Evolutionary conservation across 2,797 vertebrate genomes (phyloP).

Genomic region (Sebastes steindachneri): DNA sequence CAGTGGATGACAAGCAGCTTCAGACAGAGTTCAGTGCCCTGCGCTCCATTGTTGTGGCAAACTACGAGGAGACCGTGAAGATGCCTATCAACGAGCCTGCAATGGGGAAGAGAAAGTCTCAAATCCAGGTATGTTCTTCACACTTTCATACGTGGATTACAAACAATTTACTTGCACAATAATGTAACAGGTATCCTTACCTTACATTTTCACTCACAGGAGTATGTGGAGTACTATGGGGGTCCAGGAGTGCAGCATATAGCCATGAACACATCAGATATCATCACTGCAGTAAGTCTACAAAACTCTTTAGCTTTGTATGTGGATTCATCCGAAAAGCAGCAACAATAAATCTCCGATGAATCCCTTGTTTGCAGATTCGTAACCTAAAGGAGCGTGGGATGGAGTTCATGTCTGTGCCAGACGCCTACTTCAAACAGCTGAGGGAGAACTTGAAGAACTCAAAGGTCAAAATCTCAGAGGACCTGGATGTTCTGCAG

Average conservation of each 20-base stretch:
- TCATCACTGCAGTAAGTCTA: constrained; percentile 88
- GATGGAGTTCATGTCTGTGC: constrained; percentile 92
- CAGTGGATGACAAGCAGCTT: constrained; percentile 96
- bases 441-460: constrained; percentile 89
- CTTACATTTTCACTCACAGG: constrained; percentile 75
- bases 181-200: neutral
- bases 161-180: neutral
- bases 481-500: constrained; percentile 88
- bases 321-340: neutral
- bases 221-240: constrained; percentile 95
- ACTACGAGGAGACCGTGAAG: constrained; percentile 96
- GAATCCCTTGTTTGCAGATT: constrained; percentile 80
- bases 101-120: constrained; percentile 91
- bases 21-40: constrained; percentile 95
- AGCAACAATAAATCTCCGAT: neutral
- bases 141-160: neutral
- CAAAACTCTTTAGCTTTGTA: neutral
- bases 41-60: constrained; percentile 95
- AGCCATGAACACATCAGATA: constrained; percentile 93
- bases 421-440: constrained; percentile 89
- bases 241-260: constrained; percentile 96
- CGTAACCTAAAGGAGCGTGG: constrained; percentile 91
- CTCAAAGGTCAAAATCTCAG: constrained; percentile 90
- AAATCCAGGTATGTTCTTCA: constrained; percentile 89
- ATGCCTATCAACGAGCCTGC: constrained; percentile 99